Evolutionary conservation across 2,113 vertebrate genomes (phyloP), one percentile per base, ranked within the genome.

Genomic region (Cryptotis parvus): DNA sequence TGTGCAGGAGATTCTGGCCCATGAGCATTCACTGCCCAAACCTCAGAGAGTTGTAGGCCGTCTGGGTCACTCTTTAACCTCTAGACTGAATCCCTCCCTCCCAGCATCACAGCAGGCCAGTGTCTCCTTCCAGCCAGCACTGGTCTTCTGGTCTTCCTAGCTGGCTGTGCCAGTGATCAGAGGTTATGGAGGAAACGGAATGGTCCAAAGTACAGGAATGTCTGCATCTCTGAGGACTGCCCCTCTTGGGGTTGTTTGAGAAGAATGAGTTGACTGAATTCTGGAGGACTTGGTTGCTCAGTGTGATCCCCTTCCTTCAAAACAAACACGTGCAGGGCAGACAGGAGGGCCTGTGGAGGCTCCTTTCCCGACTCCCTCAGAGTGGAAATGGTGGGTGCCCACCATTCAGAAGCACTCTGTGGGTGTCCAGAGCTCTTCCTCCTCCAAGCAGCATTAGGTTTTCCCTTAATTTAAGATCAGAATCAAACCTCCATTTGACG

Each of bases 401-500:
- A 52, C 49, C 49, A 52, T 52, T 10, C 49, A 52, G 49, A 52
- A 7, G n/a, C n/a, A 63, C 24, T 22, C 58, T 7, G 20, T 16
- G 18, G 20, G 66, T 24, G 22, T 18, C 9, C 39, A 41, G 58
- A 63, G 4, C 52, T 84, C 6, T 52, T 33, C 63, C 29, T 66
- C 27, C 20, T 91, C 65, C 16, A 29, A 31, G 73, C 11, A 87
- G 79, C 83, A 94, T 82, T 91, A 45, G 68, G 39, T 24, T 80
- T 90, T 43, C 76, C 61, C 78, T 91, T 93, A 65, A 77, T 90
- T 41, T 35, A 95, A 90, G 73, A 61, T 35, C 88, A 80, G 78
- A 93, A 88, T 95, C 95, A 93, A 94, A 89, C 90, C 73, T 85
- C 93, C 93, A 94, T 95, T 85, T 74, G 85, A 92, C 96, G 92